A percentile compares a stretch with the other conserved stretches of the same genome.
These are phyloP conservation scores for Cephus sareptanus DNA, from an alignment of 2,888 invertebrate species.

Conservation along the genomic window DNA sequence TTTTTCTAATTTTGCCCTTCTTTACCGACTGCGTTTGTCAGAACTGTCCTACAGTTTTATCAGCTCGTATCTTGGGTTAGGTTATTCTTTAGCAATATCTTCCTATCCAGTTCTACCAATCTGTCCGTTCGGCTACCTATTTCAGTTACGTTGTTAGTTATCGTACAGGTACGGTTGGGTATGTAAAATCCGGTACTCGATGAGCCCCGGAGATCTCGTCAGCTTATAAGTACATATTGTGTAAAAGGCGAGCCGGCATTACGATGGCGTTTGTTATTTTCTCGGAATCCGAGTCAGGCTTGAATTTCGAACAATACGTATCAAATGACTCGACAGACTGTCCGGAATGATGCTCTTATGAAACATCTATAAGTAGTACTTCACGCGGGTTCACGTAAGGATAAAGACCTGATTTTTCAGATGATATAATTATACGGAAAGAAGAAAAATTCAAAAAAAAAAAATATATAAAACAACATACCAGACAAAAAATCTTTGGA, in stretches of 20 bases:
- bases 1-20: not conserved
- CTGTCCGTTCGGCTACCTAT: not conserved
- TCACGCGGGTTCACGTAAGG: not conserved
- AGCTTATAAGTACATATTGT: not conserved
- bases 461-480: not conserved
- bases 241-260: constrained; percentile 11
- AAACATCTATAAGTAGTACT: not conserved
- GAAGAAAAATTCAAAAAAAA: not conserved
- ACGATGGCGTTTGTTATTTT: constrained; percentile 14
- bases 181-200: not conserved
- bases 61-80: not conserved
- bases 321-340: constrained; percentile 21
- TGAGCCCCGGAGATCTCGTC: not conserved
- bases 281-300: constrained; percentile 21
- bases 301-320: constrained; percentile 24
- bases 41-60: not conserved
- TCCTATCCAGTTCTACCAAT: not conserved
- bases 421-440: not conserved
- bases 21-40: not conserved
- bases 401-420: not conserved
- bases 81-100: not conserved
- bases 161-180: not conserved
- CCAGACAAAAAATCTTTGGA: not conserved
- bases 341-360: not conserved
- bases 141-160: not conserved